phyloP scores from a whole-genome alignment of 1,140 invertebrate genomes.

The Littorina saxatilis region DNA sequence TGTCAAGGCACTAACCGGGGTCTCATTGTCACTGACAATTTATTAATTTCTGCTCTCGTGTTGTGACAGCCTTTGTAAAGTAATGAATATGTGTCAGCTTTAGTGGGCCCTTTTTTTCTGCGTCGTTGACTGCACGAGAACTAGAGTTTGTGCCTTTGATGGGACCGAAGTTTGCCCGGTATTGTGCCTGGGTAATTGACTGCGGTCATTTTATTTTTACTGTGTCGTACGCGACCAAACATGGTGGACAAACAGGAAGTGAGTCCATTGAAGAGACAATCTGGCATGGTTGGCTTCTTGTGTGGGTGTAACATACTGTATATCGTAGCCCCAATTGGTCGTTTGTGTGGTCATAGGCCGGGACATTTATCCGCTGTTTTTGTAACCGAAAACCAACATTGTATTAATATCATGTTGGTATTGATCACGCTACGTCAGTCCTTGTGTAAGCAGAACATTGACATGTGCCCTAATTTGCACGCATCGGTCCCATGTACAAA shows the following conservation, averaged over 20 bases:
- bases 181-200: neutral
- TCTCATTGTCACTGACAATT: neutral
- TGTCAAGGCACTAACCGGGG: neutral
- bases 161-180: neutral
- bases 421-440: no score
- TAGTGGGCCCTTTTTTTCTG: constrained; percentile 16
- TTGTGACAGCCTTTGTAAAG: constrained; percentile 22
- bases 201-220: neutral
- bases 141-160: neutral
- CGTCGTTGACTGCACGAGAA: neutral
- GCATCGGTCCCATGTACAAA: no score
- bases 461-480: no score
- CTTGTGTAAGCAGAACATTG: no score
- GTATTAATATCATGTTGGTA: no score
- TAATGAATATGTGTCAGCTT: constrained; percentile 27
- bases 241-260: neutral
- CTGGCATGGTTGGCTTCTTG: no score
- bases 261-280: neutral
- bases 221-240: neutral
- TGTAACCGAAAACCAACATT: no score
- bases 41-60: constrained; percentile 16
- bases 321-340: no score
- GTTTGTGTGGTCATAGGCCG: no score
- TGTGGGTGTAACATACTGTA: no score
- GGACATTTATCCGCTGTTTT: no score